phyloP scores from a whole-genome alignment of 2,888 invertebrate genomes.

The Papilio elwesi region DNA sequence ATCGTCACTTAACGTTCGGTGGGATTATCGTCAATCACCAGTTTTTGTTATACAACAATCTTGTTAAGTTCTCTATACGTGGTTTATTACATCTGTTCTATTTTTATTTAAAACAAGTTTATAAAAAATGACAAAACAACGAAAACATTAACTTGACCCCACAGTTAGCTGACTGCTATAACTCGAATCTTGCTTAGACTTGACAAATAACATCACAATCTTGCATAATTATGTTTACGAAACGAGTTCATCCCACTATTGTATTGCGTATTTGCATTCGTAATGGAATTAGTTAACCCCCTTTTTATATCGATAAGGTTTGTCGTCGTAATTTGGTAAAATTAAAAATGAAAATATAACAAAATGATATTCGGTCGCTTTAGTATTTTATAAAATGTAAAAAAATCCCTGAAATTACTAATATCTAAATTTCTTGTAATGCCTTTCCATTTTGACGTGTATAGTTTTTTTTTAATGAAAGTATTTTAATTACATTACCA shows the following conservation, averaged over 20 bases:
- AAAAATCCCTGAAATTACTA: too few species aligned
- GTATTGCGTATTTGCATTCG: conserved; percentile 20
- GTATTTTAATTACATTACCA: too few species aligned
- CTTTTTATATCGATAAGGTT: conserved; percentile 13
- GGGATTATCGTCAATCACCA: not conserved
- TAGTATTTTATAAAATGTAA: too few species aligned
- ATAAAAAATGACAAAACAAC: conserved; percentile 7
- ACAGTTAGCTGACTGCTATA: not conserved
- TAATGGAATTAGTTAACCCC: conserved; percentile 33
- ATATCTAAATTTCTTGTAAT: too few species aligned
- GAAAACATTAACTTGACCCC: conserved; percentile 31
- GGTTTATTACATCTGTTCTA: conserved; percentile 11
- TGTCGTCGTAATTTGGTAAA: not conserved
- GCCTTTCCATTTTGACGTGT: too few species aligned
- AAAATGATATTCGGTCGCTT: too few species aligned
- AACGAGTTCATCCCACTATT: conserved; percentile 35
- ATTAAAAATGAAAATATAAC: too few species aligned
- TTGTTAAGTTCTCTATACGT: not conserved
- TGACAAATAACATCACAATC: conserved; percentile 26
- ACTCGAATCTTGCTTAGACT: conserved; percentile 28
- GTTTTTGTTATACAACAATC: not conserved
- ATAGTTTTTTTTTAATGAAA: too few species aligned
- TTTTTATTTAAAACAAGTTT: conserved; percentile 18
- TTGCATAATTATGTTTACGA: conserved; percentile 32
- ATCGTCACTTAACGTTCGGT: not conserved